Evolutionary conservation across 2,888 invertebrate genomes (phyloP), one percentile per base, ranked within the genome.

Genomic region (Salpingus planirostris): DNA sequence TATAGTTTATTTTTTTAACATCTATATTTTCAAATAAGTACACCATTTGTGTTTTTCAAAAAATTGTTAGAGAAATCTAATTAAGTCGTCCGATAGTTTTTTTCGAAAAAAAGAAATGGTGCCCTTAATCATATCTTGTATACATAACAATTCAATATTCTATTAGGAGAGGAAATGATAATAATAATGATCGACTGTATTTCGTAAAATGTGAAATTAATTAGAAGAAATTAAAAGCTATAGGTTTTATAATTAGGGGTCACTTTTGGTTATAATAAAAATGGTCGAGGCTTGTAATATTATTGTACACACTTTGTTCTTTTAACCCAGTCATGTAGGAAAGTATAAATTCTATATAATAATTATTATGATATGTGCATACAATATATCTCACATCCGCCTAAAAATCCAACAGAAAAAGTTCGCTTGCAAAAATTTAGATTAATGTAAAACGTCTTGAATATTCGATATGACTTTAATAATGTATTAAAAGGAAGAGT

Each of bases 281-380:
- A 57, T 60, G 60, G 57, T 62, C 59, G 56, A 59, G 57, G 54
- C 54, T 55, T 55, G 44, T 55, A 43, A 44, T 50, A 44, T 57
- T 57, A 56, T 58, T 59, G 55, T 58, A 57, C 54, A 57, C 54
- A 55, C 52, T 53, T 55, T 44, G n/a, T n/a, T n/a, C n/a, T n/a
- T n/a, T 40, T 26, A 31, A 50, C 46, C 52, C 40, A 43, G 46
- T 49, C 46, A 50, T 49, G 54, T 59, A 60, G 59, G 60, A 62
- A 64, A 62, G 62, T 64, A 64, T 60, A 62, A 64, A 64, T 59
- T 56, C 56, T 60, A 56, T n/a, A n/a, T n/a, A n/a, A n/a, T n/a
- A n/a, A n/a, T n/a, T n/a, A n/a, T n/a, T n/a, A n/a, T 63, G 64
- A 64, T 64, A 64, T 64, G 63, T 64, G 61, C 62, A 63, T 60